These are phyloP conservation scores for Psettodes erumei DNA, from an alignment of 2,113 vertebrate genomes.

Conservation along the genomic window DNA sequence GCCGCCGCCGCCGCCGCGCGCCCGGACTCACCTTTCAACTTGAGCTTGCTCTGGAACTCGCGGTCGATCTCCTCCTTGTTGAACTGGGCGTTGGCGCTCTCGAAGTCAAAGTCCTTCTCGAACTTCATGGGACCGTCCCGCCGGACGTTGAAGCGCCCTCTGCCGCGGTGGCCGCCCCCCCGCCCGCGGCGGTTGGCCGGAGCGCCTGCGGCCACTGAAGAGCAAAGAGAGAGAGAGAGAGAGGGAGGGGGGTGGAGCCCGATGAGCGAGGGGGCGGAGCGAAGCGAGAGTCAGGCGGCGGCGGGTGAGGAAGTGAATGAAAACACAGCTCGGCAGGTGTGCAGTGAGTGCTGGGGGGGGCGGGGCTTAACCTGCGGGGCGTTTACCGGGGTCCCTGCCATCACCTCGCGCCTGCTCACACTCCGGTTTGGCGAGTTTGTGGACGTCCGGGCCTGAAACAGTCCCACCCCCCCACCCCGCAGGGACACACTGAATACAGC, in stretches of 20 bases:
- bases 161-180: constrained; percentile 88
- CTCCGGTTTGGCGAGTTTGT: constrained; percentile 87
- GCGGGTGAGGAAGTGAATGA: no score
- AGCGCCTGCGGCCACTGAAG: constrained; percentile 69
- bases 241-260: no score
- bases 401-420: constrained; percentile 87
- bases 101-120: constrained; percentile 99
- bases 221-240: not conserved
- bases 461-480: no score
- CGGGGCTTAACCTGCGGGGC: constrained; percentile 81
- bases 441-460: constrained; percentile 84
- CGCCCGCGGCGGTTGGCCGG: constrained; percentile 86
- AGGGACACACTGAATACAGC: no score
- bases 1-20: no score
- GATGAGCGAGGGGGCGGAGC: no score
- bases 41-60: constrained; percentile 97
- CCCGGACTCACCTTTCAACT: constrained; percentile 97
- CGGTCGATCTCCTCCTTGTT: constrained; percentile 98
- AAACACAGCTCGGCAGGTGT: constrained; percentile 41
- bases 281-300: no score
- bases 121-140: constrained; percentile 96
- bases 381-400: constrained; percentile 81
- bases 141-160: constrained; percentile 91
- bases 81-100: constrained; percentile 97
- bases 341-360: constrained; percentile 21